Base-by-base conservation (phyloP, 1,140 invertebrate genomes). In the Drosophila sulfurigaster region DNA sequence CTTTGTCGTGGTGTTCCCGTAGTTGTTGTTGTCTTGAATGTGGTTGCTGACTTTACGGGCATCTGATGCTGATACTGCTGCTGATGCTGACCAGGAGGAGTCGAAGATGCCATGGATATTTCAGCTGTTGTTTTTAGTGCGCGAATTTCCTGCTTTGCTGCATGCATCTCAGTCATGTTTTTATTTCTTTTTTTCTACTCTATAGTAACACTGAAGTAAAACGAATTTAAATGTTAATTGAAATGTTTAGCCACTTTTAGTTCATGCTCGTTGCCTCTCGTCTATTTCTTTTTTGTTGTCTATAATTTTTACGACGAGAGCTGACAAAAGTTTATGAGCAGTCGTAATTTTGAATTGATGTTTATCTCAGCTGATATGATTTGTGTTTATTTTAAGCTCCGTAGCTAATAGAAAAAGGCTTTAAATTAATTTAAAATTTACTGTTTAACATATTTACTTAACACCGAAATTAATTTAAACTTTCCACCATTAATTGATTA, bases 81-180 rank as follows among this genome's bases (percentile, higher is more conserved):
- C 20, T 25, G 20, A 25, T 25, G 20, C 20, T 25, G 20, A 25
- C 20, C 20, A 25, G 20, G 30, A 20, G 8, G 13, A 11, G 32
- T 28, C 15, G 35, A 10, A 13, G 48, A 32, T 5, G 25, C 43
- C n/a, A 30, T 5, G 11, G 7, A 35, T 46, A 45, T 63, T 60
- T 75, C 67, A 43, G 35, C 68, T 48, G 58, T 45, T 68, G 67
- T 81, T 77, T 62, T 75, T 65, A 64, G n/a, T 70, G 67, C 56
- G 38, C 35, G 30, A 43, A 73, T 67, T 73, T 54, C 64, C 56
- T 59, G 70, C 16, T 69, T 69, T 62, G 48, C 75, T 45, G 82
- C 73, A 68, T 63, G 75, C 65, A 80, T 88, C 60, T 82, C 83
- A 65, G 76, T 57, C 83, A 83, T 88, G 35, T 68, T 54, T 72